Evolutionary conservation across 2,888 invertebrate species (phyloP).

Genomic region (Pyrrhosoma nymphula): DNA sequence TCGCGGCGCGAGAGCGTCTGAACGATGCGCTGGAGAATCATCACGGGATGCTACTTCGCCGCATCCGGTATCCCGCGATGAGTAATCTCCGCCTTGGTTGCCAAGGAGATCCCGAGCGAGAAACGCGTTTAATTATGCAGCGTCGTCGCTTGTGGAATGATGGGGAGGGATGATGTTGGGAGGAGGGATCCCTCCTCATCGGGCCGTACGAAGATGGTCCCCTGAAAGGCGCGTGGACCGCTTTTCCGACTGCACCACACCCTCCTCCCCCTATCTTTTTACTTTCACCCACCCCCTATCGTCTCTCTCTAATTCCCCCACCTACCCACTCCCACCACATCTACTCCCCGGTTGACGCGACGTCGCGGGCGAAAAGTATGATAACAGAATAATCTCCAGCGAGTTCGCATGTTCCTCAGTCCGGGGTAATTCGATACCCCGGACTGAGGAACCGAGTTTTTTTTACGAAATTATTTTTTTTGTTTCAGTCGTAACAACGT

Average conservation of each 20-base stretch:
- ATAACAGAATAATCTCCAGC: background rate
- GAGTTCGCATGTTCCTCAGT: background rate
- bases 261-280: too few species aligned
- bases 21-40: background rate
- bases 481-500: background rate
- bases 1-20: background rate
- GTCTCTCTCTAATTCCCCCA: background rate
- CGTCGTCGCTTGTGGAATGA: background rate
- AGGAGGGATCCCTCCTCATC: background rate
- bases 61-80: slow-evolving; percentile 37
- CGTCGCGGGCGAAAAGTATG: background rate
- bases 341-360: background rate
- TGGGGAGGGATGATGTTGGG: background rate
- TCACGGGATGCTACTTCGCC: too few species aligned
- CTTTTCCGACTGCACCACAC: too few species aligned
- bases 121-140: slow-evolving; percentile 36
- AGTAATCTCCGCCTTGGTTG: background rate
- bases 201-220: background rate
- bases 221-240: background rate
- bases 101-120: background rate
- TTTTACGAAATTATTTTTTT: background rate
- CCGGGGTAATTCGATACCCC: background rate
- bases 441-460: background rate
- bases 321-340: background rate
- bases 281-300: too few species aligned